phyloP scores from a whole-genome alignment of 2,797 vertebrate genomes.

The Sparus aurata region DNA sequence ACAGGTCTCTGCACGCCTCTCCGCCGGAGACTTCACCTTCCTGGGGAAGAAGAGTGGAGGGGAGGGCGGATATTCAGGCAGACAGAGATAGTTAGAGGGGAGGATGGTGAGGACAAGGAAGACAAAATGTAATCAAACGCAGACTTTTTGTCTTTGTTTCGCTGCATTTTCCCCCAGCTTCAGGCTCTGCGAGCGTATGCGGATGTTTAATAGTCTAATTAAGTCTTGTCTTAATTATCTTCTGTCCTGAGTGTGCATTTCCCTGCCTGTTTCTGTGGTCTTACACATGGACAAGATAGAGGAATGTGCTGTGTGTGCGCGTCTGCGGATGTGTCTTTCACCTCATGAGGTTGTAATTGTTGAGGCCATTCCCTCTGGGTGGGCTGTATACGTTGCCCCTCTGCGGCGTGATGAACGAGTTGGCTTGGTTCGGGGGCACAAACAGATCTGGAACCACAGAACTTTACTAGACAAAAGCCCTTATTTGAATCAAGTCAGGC shows the following conservation, averaged over 20 bases:
- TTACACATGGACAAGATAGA: conserved; percentile 10
- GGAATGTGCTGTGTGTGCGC: conserved; percentile 12
- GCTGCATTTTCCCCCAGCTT: conserved; percentile 6
- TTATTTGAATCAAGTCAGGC: not conserved
- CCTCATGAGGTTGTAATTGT: conserved; percentile 66
- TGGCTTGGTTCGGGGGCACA: conserved; percentile 74
- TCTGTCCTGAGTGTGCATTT: not conserved
- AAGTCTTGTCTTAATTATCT: conserved; percentile 25
- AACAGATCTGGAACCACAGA: conserved; percentile 79
- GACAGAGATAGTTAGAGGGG: conserved; percentile 13
- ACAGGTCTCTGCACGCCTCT: conserved; percentile 90
- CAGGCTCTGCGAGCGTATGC: not conserved
- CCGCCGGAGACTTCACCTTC: conserved; percentile 84
- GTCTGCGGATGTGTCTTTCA: conserved; percentile 46
- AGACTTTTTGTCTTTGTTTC: not conserved
- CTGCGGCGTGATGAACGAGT: conserved; percentile 76
- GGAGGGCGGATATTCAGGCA: not conserved
- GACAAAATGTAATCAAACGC: conserved; percentile 12
- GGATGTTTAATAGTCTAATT: conserved; percentile 33
- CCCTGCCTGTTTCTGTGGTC: conserved; percentile 3
- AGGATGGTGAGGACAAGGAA: not conserved
- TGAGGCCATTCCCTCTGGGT: conserved; percentile 43
- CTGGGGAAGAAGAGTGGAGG: conserved; percentile 67
- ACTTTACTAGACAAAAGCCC: conserved; percentile 34
- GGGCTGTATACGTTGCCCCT: conserved; percentile 44